phyloP scores from a whole-genome alignment of 2,113 vertebrate genomes.

The Galemys pyrenaicus region DNA sequence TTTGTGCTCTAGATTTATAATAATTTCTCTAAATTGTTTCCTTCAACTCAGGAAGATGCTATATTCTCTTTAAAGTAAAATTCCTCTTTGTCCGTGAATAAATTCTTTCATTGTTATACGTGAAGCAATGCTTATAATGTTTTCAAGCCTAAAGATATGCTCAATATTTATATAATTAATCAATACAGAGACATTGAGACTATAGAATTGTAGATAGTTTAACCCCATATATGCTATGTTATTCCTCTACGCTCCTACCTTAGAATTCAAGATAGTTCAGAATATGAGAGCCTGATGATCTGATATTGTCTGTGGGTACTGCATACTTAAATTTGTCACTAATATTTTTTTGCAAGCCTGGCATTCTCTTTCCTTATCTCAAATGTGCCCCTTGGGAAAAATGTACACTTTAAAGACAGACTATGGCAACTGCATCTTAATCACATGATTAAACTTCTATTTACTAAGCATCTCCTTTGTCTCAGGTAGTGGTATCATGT shows the following conservation, averaged over 20 bases:
- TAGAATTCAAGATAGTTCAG: background rate
- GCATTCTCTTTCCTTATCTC: background rate
- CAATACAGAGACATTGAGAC: background rate
- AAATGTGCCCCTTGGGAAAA: background rate
- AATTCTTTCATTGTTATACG: background rate
- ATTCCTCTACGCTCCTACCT: background rate
- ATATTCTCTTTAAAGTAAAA: background rate
- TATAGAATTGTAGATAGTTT: background rate
- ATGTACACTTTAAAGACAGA: background rate
- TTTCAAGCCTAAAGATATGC: background rate
- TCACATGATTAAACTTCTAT: background rate
- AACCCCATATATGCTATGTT: no score
- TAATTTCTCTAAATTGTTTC: background rate
- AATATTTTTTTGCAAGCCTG: background rate
- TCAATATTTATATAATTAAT: background rate
- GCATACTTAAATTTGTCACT: background rate
- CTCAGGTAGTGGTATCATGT: background rate
- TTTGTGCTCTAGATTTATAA: background rate
- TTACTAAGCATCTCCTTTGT: background rate
- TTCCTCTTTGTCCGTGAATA: background rate
- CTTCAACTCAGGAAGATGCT: background rate
- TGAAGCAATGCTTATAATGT: background rate
- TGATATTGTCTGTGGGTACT: background rate
- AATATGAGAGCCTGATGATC: background rate
- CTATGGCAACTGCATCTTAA: background rate